A percentile compares a stretch with the other conserved stretches of the same genome.
phyloP scores from a whole-genome alignment of 2,888 invertebrate genomes.

The Ectemnius continuus region DNA sequence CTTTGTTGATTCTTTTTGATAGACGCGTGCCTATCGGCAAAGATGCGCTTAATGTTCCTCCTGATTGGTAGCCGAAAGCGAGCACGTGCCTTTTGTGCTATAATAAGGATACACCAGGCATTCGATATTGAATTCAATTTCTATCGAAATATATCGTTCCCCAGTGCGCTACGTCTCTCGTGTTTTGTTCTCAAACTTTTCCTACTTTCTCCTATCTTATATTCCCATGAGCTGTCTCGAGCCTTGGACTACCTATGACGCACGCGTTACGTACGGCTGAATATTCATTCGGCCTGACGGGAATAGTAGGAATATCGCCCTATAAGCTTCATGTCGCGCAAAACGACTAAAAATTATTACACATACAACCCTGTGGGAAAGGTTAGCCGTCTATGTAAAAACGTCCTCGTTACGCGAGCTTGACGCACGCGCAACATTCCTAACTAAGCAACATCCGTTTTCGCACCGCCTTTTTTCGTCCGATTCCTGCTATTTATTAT shows the following conservation, averaged over 20 bases:
- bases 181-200: no score
- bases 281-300: conserved; percentile 5
- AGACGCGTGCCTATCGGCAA: conserved; percentile 46
- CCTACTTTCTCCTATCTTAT: neutral
- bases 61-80: conserved; percentile 37
- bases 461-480: conserved; percentile 15
- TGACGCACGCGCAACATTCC: conserved; percentile 44
- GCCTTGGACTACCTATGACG: neutral
- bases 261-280: neutral
- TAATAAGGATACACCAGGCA: no score
- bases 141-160: no score
- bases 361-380: conserved; percentile 71
- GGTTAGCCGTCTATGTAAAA: conserved; percentile 67
- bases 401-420: conserved; percentile 63
- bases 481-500: conserved; percentile 20
- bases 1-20: conserved; percentile 56
- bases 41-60: conserved; percentile 48
- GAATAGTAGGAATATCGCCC: conserved; percentile 24
- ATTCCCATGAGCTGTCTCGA: neutral
- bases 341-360: conserved; percentile 63
- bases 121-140: no score
- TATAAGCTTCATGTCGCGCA: conserved; percentile 41
- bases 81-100: conserved; percentile 3
- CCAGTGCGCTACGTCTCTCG: no score
- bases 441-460: conserved; percentile 69